Evolutionary conservation across 2,797 vertebrate genomes (phyloP).

Genomic region (Cossypha polioptera): DNA sequence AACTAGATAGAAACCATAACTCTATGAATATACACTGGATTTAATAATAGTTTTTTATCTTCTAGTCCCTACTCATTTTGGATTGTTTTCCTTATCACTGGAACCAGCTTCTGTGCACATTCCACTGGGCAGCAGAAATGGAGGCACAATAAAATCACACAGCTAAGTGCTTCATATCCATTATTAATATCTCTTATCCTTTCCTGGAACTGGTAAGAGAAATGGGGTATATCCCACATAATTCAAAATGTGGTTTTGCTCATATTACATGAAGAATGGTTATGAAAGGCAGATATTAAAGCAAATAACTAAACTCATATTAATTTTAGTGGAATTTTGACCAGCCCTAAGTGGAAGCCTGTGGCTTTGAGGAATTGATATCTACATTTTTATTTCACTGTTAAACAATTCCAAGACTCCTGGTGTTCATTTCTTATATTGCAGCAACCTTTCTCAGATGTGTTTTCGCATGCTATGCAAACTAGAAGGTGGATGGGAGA

Average conservation of each 20-base stretch:
- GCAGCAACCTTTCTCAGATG: neutral
- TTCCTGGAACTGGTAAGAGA: neutral
- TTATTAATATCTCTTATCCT: neutral
- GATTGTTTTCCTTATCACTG: neutral
- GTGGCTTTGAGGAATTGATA: neutral
- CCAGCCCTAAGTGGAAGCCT: neutral
- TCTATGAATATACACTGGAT: neutral
- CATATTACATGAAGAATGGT: neutral
- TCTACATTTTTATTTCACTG: neutral
- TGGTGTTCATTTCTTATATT: neutral
- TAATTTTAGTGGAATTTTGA: conserved; percentile 17
- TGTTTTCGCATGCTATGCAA: neutral
- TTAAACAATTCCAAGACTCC: neutral
- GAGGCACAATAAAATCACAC: neutral
- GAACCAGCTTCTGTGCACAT: neutral
- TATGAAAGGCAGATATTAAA: neutral
- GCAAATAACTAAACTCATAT: neutral
- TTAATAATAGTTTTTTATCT: neutral
- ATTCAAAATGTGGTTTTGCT: neutral
- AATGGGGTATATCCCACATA: neutral
- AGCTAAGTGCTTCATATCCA: neutral
- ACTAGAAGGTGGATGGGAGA: neutral
- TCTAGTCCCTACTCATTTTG: neutral
- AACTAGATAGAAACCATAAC: neutral
- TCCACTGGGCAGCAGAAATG: neutral